phyloP scores from a whole-genome alignment of 2,113 vertebrate species.

The Crotalus horridus region DNA sequence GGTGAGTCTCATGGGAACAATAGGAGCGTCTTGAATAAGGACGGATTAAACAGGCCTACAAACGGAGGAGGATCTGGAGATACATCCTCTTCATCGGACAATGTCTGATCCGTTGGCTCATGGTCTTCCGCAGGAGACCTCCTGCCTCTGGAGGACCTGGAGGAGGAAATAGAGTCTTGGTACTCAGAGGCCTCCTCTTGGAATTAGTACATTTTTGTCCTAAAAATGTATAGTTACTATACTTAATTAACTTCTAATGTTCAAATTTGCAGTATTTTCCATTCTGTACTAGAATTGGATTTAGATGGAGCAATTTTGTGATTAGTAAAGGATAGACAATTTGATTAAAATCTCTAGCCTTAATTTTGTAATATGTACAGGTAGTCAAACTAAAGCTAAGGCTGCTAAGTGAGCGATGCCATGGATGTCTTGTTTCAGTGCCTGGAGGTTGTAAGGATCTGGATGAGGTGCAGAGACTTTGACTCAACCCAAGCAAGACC shows the following conservation, averaged over 20 bases:
- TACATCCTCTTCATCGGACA: no score
- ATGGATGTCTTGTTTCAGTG: not conserved
- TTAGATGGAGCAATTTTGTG: not conserved
- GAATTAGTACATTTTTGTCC: not conserved
- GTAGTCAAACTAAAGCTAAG: not conserved
- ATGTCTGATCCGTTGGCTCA: no score
- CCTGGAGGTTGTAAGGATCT: not conserved
- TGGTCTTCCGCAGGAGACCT: no score
- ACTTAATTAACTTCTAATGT: not conserved
- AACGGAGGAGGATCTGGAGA: no score
- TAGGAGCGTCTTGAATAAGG: no score
- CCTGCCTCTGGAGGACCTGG: no score
- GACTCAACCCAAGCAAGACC: not conserved
- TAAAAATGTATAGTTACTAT: not conserved
- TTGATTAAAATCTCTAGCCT: not conserved
- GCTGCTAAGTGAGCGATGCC: not conserved
- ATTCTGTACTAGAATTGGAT: not conserved
- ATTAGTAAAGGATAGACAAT: not conserved
- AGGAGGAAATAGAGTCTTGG: no score
- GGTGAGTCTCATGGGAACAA: no score
- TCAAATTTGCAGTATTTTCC: not conserved
- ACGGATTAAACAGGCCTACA: no score
- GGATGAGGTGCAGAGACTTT: not conserved
- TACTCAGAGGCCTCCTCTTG: no score
- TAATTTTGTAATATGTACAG: not conserved